Evolutionary conservation across 1,140 invertebrate species (phyloP), one percentile per base, ranked within the genome.

Genomic region (Ganaspis sp.): DNA sequence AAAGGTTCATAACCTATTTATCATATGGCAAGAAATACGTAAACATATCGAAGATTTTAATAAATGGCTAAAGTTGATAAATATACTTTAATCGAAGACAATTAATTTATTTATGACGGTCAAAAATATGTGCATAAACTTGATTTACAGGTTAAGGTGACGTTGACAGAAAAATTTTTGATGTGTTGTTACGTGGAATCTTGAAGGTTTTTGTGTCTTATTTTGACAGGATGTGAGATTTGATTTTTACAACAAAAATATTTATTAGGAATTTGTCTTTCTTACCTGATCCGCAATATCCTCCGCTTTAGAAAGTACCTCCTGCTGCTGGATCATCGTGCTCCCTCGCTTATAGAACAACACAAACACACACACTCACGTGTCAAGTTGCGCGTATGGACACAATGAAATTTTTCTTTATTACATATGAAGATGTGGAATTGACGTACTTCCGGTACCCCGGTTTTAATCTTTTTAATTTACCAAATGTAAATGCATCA

Each of bases 281-380:
- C 81, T 93, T 93, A 98, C 98, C 95, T 98, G 96, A 92, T 99
- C 98, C 74, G 97, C 97, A 85, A 98, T 92, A 92, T 99, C 97
- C 93, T 99, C 97, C 53, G 97, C 97, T 88, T 95, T 96, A 76
- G 96, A 94, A 86, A 98, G 92, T 87, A 97, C 94, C 93, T 98
- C 96, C 91, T 95, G 96, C 90, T 96, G 95, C 91, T 94, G 94
- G 92, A 94, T 94, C 95, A 96, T 96, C 91, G 93, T 94, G 86
- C 80, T n/a, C n/a, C n/a, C n/a, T n/a, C n/a, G n/a, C n/a, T n/a
- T n/a, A n/a, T n/a, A n/a, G n/a, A n/a, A n/a, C n/a, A 86, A 79
- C 71, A 77, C 79, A 82, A 85, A 83, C 83, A 64, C 82, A 81
- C 85, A 83, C 83, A 83, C 84, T 84, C 86, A 78, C 84, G 78